Conservation (phyloP, 2,888 invertebrate genomes). For the Myopa testacea region DNA sequence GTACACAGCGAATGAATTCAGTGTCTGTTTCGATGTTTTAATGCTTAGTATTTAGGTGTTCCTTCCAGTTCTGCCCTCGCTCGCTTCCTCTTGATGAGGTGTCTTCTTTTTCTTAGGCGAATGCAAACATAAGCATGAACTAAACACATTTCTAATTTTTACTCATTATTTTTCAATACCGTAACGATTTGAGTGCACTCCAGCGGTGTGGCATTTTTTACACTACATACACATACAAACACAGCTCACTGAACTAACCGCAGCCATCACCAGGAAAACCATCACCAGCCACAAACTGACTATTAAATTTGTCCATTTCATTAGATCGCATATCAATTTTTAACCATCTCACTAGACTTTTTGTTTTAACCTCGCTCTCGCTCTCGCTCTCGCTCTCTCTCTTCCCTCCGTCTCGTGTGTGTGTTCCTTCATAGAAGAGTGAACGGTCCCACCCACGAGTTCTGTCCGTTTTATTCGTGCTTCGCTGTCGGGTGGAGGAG, state of each 20-base stretch:
- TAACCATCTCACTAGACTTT: background rate
- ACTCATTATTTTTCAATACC: background rate
- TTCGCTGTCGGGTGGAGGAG: background rate
- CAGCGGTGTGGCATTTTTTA: background rate
- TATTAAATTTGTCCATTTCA: constrained; percentile 31
- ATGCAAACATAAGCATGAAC: too few species aligned
- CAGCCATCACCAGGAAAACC: background rate
- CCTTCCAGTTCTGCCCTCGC: background rate
- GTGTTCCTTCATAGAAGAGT: too few species aligned
- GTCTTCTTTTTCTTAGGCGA: background rate
- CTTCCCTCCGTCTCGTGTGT: too few species aligned
- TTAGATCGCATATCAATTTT: constrained; percentile 18
- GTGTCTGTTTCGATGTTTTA: constrained; percentile 44
- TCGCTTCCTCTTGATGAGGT: background rate
- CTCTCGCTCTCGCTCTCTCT: constrained; percentile 13
- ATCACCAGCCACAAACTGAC: constrained; percentile 18
- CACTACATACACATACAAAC: background rate
- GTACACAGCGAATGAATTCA: constrained; percentile 55
- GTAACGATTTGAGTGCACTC: too few species aligned
- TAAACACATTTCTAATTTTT: too few species aligned
- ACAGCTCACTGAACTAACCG: background rate
- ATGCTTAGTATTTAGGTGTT: background rate
- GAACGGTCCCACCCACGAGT: too few species aligned
- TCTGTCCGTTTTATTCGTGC: background rate
- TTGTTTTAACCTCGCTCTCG: background rate